Conservation (phyloP, 2,797 vertebrate genomes). For the Masticophis lateralis region DNA sequence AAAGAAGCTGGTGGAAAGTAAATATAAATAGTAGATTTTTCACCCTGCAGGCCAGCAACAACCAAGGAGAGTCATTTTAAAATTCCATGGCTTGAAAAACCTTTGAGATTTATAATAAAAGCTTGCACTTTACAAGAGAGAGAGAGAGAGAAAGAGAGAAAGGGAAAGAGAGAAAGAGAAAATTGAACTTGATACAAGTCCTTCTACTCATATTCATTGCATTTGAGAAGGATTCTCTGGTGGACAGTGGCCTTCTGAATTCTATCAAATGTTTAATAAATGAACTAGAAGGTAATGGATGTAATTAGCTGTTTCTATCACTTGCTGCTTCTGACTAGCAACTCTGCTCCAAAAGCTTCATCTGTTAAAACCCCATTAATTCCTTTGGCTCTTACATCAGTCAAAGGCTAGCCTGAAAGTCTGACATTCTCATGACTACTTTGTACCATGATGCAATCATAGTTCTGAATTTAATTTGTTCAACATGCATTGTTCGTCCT, state of each 20-base stretch:
- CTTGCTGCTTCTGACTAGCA: neutral
- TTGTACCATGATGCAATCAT: neutral
- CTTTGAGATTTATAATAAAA: neutral
- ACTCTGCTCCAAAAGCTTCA: neutral
- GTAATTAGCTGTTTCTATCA: neutral
- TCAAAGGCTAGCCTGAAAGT: neutral
- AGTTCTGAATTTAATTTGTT: neutral
- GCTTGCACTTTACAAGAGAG: neutral
- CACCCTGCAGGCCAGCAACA: neutral
- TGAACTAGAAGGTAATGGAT: conserved; percentile 1
- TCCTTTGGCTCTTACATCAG: neutral
- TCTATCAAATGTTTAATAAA: neutral
- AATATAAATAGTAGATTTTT: neutral
- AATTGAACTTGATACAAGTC: neutral
- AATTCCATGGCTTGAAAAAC: neutral
- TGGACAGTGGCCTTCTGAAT: neutral
- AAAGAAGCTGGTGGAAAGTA: neutral
- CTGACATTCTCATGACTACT: neutral
- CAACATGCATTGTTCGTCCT: neutral
- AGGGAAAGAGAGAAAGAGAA: neutral
- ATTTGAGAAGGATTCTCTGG: neutral
- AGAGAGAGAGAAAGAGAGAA: neutral
- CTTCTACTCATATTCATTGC: neutral
- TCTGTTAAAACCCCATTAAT: neutral
- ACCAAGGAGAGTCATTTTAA: neutral